phyloP scores from a whole-genome alignment of 2,113 vertebrate species.

The Phrynosoma platyrhinos region DNA sequence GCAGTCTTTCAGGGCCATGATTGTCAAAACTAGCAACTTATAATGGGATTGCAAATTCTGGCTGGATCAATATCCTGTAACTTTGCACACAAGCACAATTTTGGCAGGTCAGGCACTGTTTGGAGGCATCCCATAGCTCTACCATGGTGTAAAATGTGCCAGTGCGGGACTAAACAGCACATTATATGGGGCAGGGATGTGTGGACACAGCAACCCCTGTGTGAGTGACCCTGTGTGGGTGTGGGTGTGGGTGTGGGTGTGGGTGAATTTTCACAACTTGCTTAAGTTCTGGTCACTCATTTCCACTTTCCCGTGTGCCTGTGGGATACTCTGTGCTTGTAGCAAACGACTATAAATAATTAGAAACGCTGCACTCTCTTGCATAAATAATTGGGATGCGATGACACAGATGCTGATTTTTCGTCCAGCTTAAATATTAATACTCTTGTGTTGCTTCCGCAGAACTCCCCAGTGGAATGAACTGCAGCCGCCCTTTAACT shows the following conservation, averaged over 20 bases:
- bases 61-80: conserved; percentile 66
- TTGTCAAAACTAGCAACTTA: conserved; percentile 76
- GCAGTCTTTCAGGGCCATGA: conserved; percentile 63
- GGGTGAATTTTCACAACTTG: neutral
- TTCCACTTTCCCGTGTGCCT: conserved; percentile 43
- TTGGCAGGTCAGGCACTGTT: conserved; percentile 50
- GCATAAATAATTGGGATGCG: conserved; percentile 56
- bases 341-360: conserved; percentile 78
- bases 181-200: too few species aligned
- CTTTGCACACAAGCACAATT: conserved; percentile 65
- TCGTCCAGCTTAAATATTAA: conserved; percentile 74
- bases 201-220: neutral
- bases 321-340: conserved; percentile 65
- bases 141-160: neutral
- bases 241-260: too few species aligned
- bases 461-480: conserved; percentile 99
- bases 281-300: neutral
- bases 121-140: too few species aligned
- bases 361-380: conserved; percentile 60
- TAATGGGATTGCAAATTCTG: conserved; percentile 74
- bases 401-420: conserved; percentile 77
- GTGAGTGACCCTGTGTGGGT: too few species aligned
- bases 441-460: conserved; percentile 76
- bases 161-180: neutral
- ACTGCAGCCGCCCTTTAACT: conserved; percentile 95